Conservation (phyloP, 2,797 vertebrate species). For the Phrynocephalus forsythii region DNA sequence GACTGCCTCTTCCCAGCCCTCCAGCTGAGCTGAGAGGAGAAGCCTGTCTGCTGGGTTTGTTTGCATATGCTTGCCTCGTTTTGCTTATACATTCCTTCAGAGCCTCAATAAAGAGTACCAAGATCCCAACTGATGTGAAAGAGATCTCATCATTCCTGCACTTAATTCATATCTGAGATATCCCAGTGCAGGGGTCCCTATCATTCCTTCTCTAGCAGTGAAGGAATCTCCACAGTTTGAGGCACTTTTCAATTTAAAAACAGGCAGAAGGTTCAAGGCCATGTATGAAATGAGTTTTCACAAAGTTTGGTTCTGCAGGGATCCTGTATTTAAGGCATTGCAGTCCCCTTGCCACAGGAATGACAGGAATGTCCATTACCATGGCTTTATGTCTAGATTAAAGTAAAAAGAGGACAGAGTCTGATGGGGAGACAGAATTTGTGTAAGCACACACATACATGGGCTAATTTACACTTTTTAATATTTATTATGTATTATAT, state of each 20-base stretch:
- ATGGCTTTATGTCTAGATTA: slow-evolving; percentile 1
- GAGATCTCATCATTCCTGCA: too few relatives aligned
- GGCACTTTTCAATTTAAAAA: neutral
- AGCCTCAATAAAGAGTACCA: too few relatives aligned
- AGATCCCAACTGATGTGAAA: too few relatives aligned
- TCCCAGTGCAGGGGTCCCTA: too few relatives aligned
- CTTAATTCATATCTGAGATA: too few relatives aligned
- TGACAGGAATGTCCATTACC: neutral
- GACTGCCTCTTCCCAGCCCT: too few relatives aligned
- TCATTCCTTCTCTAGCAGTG: too few relatives aligned
- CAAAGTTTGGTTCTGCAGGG: neutral
- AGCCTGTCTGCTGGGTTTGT: too few relatives aligned
- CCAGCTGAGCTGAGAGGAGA: too few relatives aligned
- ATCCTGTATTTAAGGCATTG: neutral
- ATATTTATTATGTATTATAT: neutral
- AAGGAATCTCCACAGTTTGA: too few relatives aligned
- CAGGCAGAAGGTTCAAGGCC: neutral
- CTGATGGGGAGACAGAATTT: slow-evolving; percentile 22
- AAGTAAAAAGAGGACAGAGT: neutral
- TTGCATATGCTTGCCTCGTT: too few relatives aligned
- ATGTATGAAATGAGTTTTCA: neutral
- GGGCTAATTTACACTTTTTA: slow-evolving; percentile 3
- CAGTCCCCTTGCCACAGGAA: neutral
- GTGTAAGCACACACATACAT: neutral
- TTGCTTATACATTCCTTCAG: too few relatives aligned